Evolutionary conservation across 2,113 vertebrate species (phyloP).

Genomic region (Calyptomena viridis): DNA sequence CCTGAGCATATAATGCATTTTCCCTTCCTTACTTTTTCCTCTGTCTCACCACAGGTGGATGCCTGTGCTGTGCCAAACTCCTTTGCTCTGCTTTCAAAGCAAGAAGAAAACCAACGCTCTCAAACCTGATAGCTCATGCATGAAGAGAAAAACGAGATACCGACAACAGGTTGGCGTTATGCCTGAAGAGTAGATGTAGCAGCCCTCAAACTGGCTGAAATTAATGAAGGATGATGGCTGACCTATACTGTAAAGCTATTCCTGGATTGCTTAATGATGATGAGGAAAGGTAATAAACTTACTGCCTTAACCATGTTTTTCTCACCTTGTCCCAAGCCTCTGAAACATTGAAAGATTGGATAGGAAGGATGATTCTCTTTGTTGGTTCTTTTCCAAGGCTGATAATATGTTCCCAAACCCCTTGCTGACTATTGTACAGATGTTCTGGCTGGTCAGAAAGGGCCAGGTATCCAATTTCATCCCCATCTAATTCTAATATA

Average conservation of each 20-base stretch:
- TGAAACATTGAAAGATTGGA: background rate
- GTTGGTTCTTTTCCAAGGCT: background rate
- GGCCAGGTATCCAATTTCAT: background rate
- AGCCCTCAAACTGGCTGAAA: background rate
- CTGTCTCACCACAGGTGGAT: background rate
- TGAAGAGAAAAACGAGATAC: background rate
- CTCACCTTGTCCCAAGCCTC: background rate
- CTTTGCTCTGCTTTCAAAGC: background rate
- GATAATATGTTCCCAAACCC: background rate
- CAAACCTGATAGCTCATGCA: background rate
- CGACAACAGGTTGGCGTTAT: background rate
- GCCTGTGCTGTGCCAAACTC: background rate
- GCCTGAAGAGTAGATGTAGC: background rate
- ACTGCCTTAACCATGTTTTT: background rate
- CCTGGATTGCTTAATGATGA: background rate
- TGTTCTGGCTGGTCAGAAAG: background rate
- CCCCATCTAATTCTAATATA: background rate
- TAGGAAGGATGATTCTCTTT: background rate
- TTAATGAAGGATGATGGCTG: slow-evolving; percentile 1
- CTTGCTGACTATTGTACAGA: background rate
- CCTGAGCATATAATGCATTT: background rate
- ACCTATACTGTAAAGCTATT: background rate
- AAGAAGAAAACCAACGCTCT: background rate
- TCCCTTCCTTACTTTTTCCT: background rate
- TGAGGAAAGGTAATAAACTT: slow-evolving; percentile 8